Base-by-base conservation (phyloP, 1,140 invertebrate species). In the Platyscapa corneri region DNA sequence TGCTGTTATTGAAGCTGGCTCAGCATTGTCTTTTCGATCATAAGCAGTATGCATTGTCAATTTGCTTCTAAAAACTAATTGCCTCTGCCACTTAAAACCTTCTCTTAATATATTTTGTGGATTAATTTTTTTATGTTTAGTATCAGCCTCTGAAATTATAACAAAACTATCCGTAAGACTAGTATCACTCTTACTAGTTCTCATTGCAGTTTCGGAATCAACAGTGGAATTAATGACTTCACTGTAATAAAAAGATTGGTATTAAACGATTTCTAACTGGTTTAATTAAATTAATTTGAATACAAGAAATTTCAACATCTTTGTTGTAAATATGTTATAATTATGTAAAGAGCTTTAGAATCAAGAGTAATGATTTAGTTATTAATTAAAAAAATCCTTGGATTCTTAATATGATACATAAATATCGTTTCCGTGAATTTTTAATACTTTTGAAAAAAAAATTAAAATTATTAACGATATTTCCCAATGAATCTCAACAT, bases 1-100 rank as follows among this genome's bases (percentile, higher is more conserved):
- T 70, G 98, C 96, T 37, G 98, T 99, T 87, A 99, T 97, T 76
- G 98, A 98, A 42, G 99, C 98, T 70, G 99, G 99, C 92, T 98
- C 98, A 0, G 96, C 95, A 94, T 99, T 99, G 93, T 99, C 98
- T 90, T 98, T 97, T 34, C 98, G 94, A 94, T 99, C 98, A 92
- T 98, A 99, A 46, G 99, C 98, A 86, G 99, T 99, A 92, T 99
- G 99, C 98, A 99, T 99, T 27, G 98, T 99, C 85, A 99, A 94
- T 94, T 99, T 99, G 89, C 98, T 98, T 89, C 98, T 95, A 91
- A 99, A 98, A 77, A 99, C 96, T 80, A 99, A 94, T 91, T 98
- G 97, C 87, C 98, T 95, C 91, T 97, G 95, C 98, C 98, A 99
- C 88, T 97, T 96, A 90, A 97, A 97, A 72, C 95, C 95, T 87